Percentiles rank a stretch among this genome's conserved stretches.
Evolutionary conservation across 2,797 vertebrate genomes (phyloP).

Genomic region (Parambassis ranga): DNA sequence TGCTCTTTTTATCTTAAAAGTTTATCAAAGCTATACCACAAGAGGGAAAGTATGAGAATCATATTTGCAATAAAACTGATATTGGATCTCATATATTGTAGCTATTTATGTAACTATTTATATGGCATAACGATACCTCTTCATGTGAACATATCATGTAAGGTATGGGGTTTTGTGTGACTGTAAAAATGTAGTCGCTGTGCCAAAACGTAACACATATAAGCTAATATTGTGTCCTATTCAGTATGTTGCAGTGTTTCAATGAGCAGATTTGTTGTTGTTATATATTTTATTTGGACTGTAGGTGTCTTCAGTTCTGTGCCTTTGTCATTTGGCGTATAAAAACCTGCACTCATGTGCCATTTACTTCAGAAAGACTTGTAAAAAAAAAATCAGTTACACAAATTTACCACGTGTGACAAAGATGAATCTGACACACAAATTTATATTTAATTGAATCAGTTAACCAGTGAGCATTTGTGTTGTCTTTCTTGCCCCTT

Average conservation of each 20-base stretch:
- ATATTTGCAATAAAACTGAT: conserved; percentile 67
- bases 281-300: conserved; percentile 36
- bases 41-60: conserved; percentile 25
- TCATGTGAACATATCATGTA: conserved; percentile 51
- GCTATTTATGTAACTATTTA: conserved; percentile 40
- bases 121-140: conserved; percentile 53
- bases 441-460: conserved; percentile 25
- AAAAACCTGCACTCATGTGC: conserved; percentile 33
- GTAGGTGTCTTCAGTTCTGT: conserved; percentile 56
- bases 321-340: conserved; percentile 57
- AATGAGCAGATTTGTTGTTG: conserved; percentile 44
- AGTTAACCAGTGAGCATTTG: conserved; percentile 13
- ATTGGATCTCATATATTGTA: conserved; percentile 41
- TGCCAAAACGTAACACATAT: conserved; percentile 52
- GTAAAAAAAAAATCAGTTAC: conserved; percentile 10
- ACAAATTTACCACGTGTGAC: conserved; percentile 3
- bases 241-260: conserved; percentile 53
- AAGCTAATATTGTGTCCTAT: conserved; percentile 56
- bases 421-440: conserved; percentile 7
- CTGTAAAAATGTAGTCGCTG: conserved; percentile 58
- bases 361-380: conserved; percentile 15
- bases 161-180: conserved; percentile 54
- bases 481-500: conserved; percentile 7
- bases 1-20: conserved; percentile 56
- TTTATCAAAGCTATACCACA: conserved; percentile 48